These are phyloP conservation scores for Achatina immaculata DNA, from an alignment of 1,140 invertebrate genomes.

Conservation along the genomic window DNA sequence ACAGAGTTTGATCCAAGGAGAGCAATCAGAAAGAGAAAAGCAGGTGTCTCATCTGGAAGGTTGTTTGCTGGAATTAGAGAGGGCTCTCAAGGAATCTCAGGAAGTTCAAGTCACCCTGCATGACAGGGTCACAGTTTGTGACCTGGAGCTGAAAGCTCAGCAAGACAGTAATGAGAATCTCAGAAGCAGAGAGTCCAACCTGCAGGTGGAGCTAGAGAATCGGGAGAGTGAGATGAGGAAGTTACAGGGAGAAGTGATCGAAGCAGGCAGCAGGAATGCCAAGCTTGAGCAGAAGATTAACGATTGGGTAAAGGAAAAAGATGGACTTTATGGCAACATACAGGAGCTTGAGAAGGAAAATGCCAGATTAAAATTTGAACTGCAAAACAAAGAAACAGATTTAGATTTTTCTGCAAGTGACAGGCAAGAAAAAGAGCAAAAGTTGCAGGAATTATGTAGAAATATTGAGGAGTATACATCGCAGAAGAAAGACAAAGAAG, in stretches of 20 bases:
- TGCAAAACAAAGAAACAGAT: neutral
- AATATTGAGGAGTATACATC: neutral
- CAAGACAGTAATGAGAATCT: constrained; percentile 18
- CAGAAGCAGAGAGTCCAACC: constrained; percentile 14
- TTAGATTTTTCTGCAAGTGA: neutral
- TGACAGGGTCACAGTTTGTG: constrained; percentile 22
- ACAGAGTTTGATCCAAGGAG: constrained; percentile 29
- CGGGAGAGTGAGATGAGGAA: neutral
- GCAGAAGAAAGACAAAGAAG: neutral
- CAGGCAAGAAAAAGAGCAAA: neutral
- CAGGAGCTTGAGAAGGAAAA: neutral
- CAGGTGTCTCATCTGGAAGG: constrained; percentile 41
- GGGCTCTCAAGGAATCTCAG: constrained; percentile 27
- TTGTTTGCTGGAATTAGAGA: constrained; percentile 23
- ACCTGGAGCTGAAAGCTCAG: constrained; percentile 25
- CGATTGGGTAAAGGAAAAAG: neutral
- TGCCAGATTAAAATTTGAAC: neutral
- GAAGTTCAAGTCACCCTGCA: constrained; percentile 9
- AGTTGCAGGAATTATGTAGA: neutral
- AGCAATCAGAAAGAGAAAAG: constrained; percentile 45
- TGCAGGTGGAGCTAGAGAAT: neutral
- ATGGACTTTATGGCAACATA: neutral
- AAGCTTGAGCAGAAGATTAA: neutral
- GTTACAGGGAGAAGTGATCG: neutral
- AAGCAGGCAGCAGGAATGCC: neutral